A percentile compares a stretch with the other conserved stretches of the same genome.
Conservation (phyloP, 2,888 invertebrate genomes). For the Leucoma salicis region DNA sequence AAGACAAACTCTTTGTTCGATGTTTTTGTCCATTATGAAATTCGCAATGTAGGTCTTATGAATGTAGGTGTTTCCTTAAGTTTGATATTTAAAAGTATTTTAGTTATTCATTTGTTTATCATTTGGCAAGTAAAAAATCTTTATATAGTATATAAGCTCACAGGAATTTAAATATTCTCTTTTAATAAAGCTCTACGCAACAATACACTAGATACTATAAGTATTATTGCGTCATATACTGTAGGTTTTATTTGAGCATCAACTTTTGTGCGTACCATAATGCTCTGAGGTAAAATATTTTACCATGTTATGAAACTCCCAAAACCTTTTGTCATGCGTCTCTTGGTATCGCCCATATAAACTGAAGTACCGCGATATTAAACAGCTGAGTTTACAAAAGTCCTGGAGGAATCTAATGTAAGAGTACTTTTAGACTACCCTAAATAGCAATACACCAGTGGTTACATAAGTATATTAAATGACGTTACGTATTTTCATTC, state of each 20-base stretch:
- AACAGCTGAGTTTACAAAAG: background rate
- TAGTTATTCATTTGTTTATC: too few relatives aligned
- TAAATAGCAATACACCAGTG: too few relatives aligned
- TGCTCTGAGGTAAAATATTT: background rate
- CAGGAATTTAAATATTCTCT: background rate
- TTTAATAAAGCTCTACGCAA: background rate
- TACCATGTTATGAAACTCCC: constrained; percentile 3
- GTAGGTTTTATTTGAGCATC: constrained; percentile 1
- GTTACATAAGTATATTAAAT: too few relatives aligned
- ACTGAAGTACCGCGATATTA: background rate
- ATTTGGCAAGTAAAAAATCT: too few relatives aligned
- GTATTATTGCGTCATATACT: constrained; percentile 4
- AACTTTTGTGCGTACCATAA: constrained; percentile 3
- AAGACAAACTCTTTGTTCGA: too few relatives aligned
- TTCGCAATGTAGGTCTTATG: too few relatives aligned
- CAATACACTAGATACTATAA: constrained; percentile 5
- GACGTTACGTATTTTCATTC: too few relatives aligned
- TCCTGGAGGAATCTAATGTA: background rate
- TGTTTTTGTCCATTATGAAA: too few relatives aligned
- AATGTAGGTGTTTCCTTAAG: too few relatives aligned
- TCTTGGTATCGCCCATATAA: background rate
- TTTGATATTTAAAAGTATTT: too few relatives aligned
- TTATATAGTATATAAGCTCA: background rate
- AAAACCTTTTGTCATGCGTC: constrained; percentile 1
- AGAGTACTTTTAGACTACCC: too few relatives aligned